phyloP scores from a whole-genome alignment of 1,140 invertebrate genomes.

The Pogonognathellus flavescens region DNA sequence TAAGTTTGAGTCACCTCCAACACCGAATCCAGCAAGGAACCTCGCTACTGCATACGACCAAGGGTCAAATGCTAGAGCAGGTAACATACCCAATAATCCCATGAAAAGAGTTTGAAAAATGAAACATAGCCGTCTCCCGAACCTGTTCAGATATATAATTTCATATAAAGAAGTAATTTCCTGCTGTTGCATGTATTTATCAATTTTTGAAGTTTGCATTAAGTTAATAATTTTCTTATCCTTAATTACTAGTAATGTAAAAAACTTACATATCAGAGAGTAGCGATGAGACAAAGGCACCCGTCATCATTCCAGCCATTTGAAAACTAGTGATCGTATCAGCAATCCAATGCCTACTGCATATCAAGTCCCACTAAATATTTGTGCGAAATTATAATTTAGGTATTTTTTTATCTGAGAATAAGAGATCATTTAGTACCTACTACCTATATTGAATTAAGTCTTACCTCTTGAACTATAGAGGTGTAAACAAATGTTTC shows the following conservation, averaged over 20 bases:
- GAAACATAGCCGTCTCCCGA: conserved; percentile 38
- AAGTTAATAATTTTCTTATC: too few species aligned
- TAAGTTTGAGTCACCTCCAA: conserved; percentile 53
- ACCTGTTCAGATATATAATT: background rate
- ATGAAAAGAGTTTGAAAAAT: conserved; percentile 46
- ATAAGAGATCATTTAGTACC: too few species aligned
- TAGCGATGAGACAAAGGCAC: conserved; percentile 44
- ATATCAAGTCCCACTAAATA: conserved; percentile 57
- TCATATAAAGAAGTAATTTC: background rate
- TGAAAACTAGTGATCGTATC: conserved; percentile 59
- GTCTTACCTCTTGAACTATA: conserved; percentile 58
- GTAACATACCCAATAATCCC: conserved; percentile 54
- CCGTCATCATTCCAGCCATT: conserved; percentile 60
- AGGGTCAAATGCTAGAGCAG: conserved; percentile 49
- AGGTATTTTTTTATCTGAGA: background rate
- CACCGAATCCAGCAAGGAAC: conserved; percentile 59
- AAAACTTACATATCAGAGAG: conserved; percentile 55
- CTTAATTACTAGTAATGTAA: too few species aligned
- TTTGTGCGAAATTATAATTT: background rate
- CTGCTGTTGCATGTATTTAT: too few species aligned
- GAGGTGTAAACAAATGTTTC: conserved; percentile 7
- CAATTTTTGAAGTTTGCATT: too few species aligned
- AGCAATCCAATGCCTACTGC: conserved; percentile 52
- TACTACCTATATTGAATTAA: too few species aligned
- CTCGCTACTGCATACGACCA: conserved; percentile 50